Conservation (phyloP, 2,888 invertebrate genomes). For the Caenorhabditis sp. region DNA sequence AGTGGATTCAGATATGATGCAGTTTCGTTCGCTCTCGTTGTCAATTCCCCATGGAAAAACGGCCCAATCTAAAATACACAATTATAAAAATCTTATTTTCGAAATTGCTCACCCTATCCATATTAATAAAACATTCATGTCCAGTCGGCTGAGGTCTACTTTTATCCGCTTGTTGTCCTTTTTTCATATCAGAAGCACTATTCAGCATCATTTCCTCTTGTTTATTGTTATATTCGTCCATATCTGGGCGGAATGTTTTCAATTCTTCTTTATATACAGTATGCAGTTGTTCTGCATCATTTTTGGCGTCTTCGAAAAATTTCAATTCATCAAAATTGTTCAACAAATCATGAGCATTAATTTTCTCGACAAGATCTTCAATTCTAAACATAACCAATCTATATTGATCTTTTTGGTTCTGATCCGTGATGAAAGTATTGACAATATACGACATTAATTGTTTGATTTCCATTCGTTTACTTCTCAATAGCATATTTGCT, state of each 20-base stretch:
- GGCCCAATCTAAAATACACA: conserved; percentile 8
- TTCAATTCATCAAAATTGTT: neutral
- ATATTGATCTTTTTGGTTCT: neutral
- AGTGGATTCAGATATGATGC: conserved; percentile 5
- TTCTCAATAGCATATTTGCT: conserved; percentile 23
- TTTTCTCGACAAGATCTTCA: neutral
- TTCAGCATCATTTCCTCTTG: neutral
- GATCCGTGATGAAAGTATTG: neutral
- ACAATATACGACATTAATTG: neutral
- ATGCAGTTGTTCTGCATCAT: neutral
- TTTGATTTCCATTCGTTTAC: conserved; percentile 22
- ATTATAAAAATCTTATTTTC: no score
- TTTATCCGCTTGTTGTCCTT: neutral
- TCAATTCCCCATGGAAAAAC: conserved; percentile 14
- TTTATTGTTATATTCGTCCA: neutral
- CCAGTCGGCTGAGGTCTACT: neutral
- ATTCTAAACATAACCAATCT: neutral
- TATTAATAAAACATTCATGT: conserved; percentile 6
- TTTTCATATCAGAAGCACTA: neutral
- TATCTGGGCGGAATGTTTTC: neutral
- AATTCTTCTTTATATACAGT: neutral
- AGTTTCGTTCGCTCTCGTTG: conserved; percentile 10
- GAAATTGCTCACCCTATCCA: conserved; percentile 15
- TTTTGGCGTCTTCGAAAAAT: conserved; percentile 4
- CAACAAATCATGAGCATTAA: neutral